Conservation (phyloP, 2,113 vertebrate species). For the Callaeas wilsoni region DNA sequence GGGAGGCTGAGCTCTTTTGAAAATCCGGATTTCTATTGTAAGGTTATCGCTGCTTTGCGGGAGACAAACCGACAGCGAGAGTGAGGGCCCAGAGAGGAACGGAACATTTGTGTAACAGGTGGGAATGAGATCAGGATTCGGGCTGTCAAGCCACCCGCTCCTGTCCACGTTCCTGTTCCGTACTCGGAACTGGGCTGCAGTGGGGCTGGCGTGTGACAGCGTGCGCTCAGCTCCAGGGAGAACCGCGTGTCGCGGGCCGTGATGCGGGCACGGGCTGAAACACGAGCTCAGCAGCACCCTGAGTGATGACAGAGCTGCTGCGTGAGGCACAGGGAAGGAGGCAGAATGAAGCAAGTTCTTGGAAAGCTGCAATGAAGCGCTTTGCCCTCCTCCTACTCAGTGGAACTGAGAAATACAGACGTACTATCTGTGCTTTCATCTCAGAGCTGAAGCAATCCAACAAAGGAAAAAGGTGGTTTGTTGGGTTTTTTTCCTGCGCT, state of each 20-base stretch:
- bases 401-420: not conserved
- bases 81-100: fast-evolving
- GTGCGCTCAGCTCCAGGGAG: not conserved
- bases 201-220: not conserved
- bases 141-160: not conserved
- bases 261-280: not conserved
- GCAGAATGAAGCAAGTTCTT: not conserved
- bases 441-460: not conserved
- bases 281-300: not conserved
- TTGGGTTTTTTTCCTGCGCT: not conserved
- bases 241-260: not conserved
- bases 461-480: not conserved
- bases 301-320: not conserved
- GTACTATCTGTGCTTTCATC: not conserved
- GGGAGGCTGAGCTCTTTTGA: not conserved
- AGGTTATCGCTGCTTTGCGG: not conserved
- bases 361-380: not conserved
- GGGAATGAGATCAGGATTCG: not conserved
- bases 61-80: not conserved
- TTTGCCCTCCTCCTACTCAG: not conserved
- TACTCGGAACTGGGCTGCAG: not conserved
- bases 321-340: not conserved
- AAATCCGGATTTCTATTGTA: not conserved
- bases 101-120: not conserved
- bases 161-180: fast-evolving